Conservation (phyloP, 23 tunicate genomes). For the Trididemnum miniatum region DNA sequence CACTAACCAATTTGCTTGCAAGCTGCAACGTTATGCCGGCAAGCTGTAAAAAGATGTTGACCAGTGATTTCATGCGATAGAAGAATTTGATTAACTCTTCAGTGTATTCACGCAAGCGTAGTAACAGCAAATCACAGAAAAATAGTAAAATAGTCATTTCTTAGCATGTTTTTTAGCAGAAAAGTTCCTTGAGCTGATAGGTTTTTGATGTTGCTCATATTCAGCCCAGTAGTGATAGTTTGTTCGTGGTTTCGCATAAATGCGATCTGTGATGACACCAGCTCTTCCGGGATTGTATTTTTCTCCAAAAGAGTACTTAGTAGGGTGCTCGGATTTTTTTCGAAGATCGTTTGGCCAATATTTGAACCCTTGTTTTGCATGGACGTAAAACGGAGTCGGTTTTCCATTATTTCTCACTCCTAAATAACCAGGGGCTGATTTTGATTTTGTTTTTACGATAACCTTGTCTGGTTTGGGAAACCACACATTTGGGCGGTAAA, state of each 20-base stretch:
- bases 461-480: neutral
- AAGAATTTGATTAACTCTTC: too few species aligned
- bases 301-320: slow-evolving; percentile 72
- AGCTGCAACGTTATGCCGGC: too few species aligned
- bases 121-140: too few species aligned
- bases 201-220: slow-evolving; percentile 75
- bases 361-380: slow-evolving; percentile 81
- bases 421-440: neutral
- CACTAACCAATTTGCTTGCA: too few species aligned
- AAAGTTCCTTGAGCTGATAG: slow-evolving; percentile 76
- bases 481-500: slow-evolving; percentile 12
- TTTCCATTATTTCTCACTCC: slow-evolving; percentile 17
- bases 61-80: too few species aligned
- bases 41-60: too few species aligned
- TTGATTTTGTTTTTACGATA: neutral
- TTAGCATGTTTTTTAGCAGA: slow-evolving; percentile 41
- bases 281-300: slow-evolving; percentile 76
- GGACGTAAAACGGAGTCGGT: slow-evolving; percentile 70
- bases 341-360: slow-evolving; percentile 78
- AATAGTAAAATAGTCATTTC: too few species aligned
- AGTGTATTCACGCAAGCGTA: too few species aligned
- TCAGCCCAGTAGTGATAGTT: slow-evolving; percentile 88
- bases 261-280: slow-evolving; percentile 78
- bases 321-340: slow-evolving; percentile 46
- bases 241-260: slow-evolving; percentile 68